phyloP scores from a whole-genome alignment of 2,797 vertebrate genomes.

The Pantherophis vulpinus region DNA sequence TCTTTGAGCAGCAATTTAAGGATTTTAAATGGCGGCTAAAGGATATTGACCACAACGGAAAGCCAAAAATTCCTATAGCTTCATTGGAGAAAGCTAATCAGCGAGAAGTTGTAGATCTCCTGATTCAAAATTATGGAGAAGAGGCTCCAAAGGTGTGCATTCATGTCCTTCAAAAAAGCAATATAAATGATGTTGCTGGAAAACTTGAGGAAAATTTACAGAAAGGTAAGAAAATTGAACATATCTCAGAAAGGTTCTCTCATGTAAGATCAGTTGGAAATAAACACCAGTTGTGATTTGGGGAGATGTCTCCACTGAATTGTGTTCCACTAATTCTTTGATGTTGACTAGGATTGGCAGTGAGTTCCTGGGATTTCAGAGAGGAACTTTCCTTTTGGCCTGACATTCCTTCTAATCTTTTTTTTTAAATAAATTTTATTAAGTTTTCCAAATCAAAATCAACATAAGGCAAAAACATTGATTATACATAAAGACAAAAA shows the following conservation, averaged over 20 bases:
- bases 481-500: no score
- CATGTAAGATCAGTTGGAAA: neutral
- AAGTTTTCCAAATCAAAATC: no score
- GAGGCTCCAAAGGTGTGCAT: neutral
- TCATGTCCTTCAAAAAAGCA: neutral
- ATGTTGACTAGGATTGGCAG: neutral
- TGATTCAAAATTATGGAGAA: neutral
- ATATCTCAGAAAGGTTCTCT: neutral
- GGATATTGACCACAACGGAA: accelerated
- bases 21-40: neutral
- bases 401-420: neutral
- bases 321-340: neutral
- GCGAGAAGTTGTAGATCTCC: neutral
- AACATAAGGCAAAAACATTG: no score
- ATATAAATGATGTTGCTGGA: neutral
- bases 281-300: neutral
- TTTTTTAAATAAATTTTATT: no score
- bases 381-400: neutral
- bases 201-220: neutral
- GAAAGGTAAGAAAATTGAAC: neutral
- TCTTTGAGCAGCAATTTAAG: neutral
- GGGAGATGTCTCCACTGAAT: neutral
- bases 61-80: neutral
- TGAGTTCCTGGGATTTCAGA: neutral
- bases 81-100: neutral